phyloP scores from a whole-genome alignment of 2,797 vertebrate genomes.

The Sebastolobus altivelis region DNA sequence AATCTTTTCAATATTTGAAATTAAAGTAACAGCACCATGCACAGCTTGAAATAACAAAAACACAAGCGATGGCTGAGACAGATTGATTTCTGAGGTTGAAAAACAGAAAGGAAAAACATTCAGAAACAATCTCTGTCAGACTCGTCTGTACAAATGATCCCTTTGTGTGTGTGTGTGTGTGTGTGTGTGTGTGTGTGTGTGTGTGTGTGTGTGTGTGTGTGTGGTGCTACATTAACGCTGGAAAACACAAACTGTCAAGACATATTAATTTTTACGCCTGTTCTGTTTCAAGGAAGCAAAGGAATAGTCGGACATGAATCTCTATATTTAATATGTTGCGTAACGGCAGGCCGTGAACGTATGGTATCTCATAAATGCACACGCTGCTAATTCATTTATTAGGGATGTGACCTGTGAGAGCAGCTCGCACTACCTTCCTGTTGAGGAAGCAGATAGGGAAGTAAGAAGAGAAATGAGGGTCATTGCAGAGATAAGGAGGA shows the following conservation, averaged over 20 bases:
- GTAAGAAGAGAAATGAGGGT: slow-evolving; percentile 59
- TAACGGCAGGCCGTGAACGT: slow-evolving; percentile 26
- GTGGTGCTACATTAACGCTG: background rate
- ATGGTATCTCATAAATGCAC: slow-evolving; percentile 30
- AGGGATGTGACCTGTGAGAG: slow-evolving; percentile 58
- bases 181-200: background rate
- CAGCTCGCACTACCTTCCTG: slow-evolving; percentile 65
- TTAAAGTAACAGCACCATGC: background rate
- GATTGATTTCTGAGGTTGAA: background rate
- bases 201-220: background rate
- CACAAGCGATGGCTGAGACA: background rate
- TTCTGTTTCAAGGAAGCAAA: slow-evolving; percentile 22
- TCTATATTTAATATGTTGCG: slow-evolving; percentile 23
- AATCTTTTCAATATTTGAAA: slow-evolving; percentile 9
- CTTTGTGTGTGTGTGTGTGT: background rate
- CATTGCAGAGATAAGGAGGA: slow-evolving; percentile 63
- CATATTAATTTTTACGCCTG: background rate
- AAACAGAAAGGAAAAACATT: background rate
- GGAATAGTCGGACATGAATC: background rate
- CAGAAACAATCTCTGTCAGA: background rate
- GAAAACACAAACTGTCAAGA: slow-evolving; percentile 3
- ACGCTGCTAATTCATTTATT: slow-evolving; percentile 65
- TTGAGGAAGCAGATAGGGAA: slow-evolving; percentile 76
- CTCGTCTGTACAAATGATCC: background rate
- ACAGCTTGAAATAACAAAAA: slow-evolving; percentile 13